Evolutionary conservation across 2,888 invertebrate species (phyloP), one percentile per base, ranked within the genome.

Genomic region (Autographa gamma): DNA sequence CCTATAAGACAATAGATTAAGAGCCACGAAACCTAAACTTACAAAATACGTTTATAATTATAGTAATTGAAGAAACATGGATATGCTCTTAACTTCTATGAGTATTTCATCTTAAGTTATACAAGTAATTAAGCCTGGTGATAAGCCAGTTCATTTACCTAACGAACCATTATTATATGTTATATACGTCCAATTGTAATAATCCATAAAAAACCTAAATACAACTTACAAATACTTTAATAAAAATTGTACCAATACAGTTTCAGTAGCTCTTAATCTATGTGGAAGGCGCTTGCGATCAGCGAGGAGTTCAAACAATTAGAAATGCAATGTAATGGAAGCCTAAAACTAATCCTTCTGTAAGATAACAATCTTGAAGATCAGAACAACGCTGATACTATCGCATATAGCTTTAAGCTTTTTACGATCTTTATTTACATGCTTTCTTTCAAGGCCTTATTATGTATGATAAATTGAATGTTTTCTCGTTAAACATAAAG

Each of bases 271-370:
- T 77, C 70, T 74, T 71, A 75, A 78, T 65, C 25, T 43, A 69
- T 60, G 18, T 58, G 31, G 48, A 74, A 69, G 63, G 69, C 73
- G 66, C 65, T 80, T 71, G 81, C 70, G 64, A 73, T 64, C 69
- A 66, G 66, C 60, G 66, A 72, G 59, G 60, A 72, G 14, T 72
- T 71, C 5, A 25, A 72, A 60, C 52, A 69, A 54, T 31, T 31
- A 43, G 25, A 71, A 65, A 67, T 58, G 19, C 61, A 65, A 60
- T 63, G 25, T 66, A 61, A 62, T 67, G 43, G 8, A 48, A 31
- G 19, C 18, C 41, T 65, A 48, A 66, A 59, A 63, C 60, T 69
- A 65, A 25, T 32, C 59, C 7, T 66, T 60, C 66, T 70, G 66
- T 73, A 74, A 61, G 68, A 66, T 41, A 69, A 73, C 73, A 9